A percentile compares a stretch with the other conserved stretches of the same genome.
phyloP scores from a whole-genome alignment of 2,888 invertebrate species.

The Luperina nickerlii region DNA sequence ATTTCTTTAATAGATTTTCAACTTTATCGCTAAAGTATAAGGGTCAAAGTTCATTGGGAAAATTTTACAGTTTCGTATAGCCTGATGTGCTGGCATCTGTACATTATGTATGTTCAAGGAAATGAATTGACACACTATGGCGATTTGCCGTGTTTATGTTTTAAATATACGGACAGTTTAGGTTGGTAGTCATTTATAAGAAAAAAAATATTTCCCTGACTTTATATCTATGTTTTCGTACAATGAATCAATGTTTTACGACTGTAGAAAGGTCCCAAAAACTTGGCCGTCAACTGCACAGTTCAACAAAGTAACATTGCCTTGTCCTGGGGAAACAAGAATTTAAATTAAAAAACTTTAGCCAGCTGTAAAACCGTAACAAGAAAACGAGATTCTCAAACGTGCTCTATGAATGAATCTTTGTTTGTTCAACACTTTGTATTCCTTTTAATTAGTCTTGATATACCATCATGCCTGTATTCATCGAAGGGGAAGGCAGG shows the following conservation, averaged over 20 bases:
- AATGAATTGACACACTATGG: neutral
- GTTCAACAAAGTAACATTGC: conserved; percentile 62
- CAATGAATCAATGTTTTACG: conserved; percentile 59
- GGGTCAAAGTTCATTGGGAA: no score
- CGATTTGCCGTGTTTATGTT: neutral
- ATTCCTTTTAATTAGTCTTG: conserved; percentile 32
- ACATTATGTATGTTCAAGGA: neutral
- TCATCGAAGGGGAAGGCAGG: neutral
- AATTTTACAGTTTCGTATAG: no score
- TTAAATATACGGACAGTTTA: neutral
- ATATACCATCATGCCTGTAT: neutral
- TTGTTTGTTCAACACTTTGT: conserved; percentile 63
- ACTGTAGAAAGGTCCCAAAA: conserved; percentile 50
- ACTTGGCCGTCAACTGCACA: conserved; percentile 60
- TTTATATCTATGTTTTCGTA: conserved; percentile 30
- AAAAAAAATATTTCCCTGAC: neutral
- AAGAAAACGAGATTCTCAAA: conserved; percentile 68
- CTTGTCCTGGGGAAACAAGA: conserved; percentile 66
- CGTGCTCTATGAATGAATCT: conserved; percentile 63
- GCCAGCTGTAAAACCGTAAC: conserved; percentile 63
- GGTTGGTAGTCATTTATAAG: neutral
- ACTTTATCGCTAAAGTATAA: no score
- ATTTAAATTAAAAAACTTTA: conserved; percentile 77
- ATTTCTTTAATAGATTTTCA: no score
- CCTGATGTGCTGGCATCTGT: no score